Conservation (phyloP, 2,888 invertebrate genomes). For the Rhyacophila evoluta region DNA sequence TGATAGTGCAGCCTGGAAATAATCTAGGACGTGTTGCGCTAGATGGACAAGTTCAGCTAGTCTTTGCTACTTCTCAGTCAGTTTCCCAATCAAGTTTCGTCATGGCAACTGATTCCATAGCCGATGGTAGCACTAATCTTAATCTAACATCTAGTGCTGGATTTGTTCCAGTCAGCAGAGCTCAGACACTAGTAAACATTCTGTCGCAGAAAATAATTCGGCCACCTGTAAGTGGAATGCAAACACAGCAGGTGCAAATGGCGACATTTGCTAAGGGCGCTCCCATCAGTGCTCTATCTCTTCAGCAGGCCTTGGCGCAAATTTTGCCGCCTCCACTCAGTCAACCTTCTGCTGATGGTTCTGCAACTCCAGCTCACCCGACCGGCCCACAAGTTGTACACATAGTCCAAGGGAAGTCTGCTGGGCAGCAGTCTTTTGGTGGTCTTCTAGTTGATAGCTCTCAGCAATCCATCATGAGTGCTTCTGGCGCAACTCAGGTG, state of each 20-base stretch:
- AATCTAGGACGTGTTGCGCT: constrained; percentile 2
- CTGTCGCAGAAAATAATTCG: constrained; percentile 68
- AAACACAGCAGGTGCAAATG: constrained; percentile 56
- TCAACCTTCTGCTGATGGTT: constrained; percentile 58
- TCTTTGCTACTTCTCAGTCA: constrained; percentile 45
- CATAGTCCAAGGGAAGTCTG: constrained; percentile 66
- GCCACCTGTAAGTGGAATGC: constrained; percentile 58
- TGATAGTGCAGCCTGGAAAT: neutral
- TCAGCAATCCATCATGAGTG: constrained; percentile 64
- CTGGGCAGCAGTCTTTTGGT: constrained; percentile 60
- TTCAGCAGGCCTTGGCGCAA: constrained; percentile 68
- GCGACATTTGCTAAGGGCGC: constrained; percentile 63
- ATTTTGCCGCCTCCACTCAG: constrained; percentile 66
- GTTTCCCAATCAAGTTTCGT: constrained; percentile 38
- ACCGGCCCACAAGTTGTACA: constrained; percentile 64
- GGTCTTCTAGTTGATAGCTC: constrained; percentile 64
- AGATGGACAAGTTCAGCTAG: constrained; percentile 47
- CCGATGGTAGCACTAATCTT: constrained; percentile 29
- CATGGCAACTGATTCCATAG: constrained; percentile 32
- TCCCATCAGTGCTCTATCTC: constrained; percentile 64
- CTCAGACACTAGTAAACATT: constrained; percentile 68
- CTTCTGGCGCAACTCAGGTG: constrained; percentile 63
- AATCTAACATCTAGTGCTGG: constrained; percentile 34
- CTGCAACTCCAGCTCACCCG: constrained; percentile 60
- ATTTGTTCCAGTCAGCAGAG: constrained; percentile 48